These are phyloP conservation scores for Riptortus pedestris DNA, from an alignment of 1,140 invertebrate genomes.

Conservation along the genomic window DNA sequence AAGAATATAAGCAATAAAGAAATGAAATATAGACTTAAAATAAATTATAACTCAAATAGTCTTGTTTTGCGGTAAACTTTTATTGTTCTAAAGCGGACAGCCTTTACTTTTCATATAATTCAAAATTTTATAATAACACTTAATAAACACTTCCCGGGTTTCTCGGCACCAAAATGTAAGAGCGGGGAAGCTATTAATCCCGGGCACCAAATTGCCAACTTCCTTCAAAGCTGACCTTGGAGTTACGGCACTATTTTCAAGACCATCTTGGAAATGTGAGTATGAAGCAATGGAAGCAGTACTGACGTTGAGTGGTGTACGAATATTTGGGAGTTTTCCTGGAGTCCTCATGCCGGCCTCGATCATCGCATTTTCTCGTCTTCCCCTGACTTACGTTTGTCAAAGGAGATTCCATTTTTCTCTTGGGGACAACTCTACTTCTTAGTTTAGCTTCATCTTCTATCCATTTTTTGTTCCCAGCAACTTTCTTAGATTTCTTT, in stretches of 20 bases:
- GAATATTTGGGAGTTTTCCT: background rate
- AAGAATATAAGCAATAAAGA: too few relatives aligned
- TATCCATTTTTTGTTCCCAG: conserved; percentile 26
- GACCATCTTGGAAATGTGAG: conserved; percentile 3
- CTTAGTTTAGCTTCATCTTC: background rate
- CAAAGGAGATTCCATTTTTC: background rate
- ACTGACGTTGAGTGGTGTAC: background rate
- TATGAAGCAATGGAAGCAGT: background rate
- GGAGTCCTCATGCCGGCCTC: background rate
- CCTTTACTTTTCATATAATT: too few relatives aligned
- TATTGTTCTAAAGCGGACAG: too few relatives aligned
- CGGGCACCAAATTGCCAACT: background rate
- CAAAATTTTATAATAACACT: too few relatives aligned
- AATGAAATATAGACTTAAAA: too few relatives aligned
- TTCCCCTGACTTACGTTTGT: background rate
- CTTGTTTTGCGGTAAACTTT: too few relatives aligned
- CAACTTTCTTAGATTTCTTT: conserved; percentile 37
- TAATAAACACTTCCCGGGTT: too few relatives aligned
- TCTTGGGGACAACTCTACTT: too few relatives aligned
- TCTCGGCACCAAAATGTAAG: too few relatives aligned
- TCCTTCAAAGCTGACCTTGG: background rate
- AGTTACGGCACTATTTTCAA: background rate
- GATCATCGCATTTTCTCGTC: background rate
- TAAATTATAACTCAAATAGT: too few relatives aligned
- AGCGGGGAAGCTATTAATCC: background rate